Conservation (phyloP, 2,797 vertebrate species). For the Cyprinodon diabolis region DNA sequence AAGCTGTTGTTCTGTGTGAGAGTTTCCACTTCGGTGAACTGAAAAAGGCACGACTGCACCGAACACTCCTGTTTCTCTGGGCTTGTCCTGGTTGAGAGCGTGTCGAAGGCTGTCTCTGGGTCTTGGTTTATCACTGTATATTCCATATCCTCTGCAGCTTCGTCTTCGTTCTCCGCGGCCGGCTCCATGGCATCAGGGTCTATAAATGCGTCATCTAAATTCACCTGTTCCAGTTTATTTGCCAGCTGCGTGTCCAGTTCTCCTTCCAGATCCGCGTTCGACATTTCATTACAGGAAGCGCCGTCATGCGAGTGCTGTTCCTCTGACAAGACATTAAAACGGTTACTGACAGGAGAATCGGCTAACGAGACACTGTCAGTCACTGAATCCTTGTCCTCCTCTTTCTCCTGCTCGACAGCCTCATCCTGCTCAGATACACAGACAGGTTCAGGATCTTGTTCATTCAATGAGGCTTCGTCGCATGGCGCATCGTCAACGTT, state of each 20-base stretch:
- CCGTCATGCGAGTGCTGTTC: slow-evolving; percentile 43
- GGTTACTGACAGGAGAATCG: slow-evolving; percentile 49
- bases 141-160: slow-evolving; percentile 54
- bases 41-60: slow-evolving; percentile 88
- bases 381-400: slow-evolving; percentile 54
- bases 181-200: slow-evolving; percentile 35
- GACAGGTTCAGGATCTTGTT: slow-evolving; percentile 41
- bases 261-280: slow-evolving; percentile 38
- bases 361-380: slow-evolving; percentile 33
- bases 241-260: slow-evolving; percentile 39
- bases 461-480: slow-evolving; percentile 48
- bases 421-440: slow-evolving; percentile 48
- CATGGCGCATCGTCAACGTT: slow-evolving; percentile 37
- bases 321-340: slow-evolving; percentile 68
- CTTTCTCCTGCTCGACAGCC: slow-evolving; percentile 53
- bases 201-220: slow-evolving; percentile 60
- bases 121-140: slow-evolving; percentile 81
- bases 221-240: slow-evolving; percentile 56
- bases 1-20: slow-evolving; percentile 91
- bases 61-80: slow-evolving; percentile 86
- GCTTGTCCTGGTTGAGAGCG: slow-evolving; percentile 81
- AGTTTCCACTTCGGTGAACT: slow-evolving; percentile 93
- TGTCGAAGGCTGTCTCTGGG: slow-evolving; percentile 88
- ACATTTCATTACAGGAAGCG: slow-evolving; percentile 26
- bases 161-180: slow-evolving; percentile 61